Base-by-base conservation (phyloP, 2,888 invertebrate species). In the Orthosia cruda region DNA sequence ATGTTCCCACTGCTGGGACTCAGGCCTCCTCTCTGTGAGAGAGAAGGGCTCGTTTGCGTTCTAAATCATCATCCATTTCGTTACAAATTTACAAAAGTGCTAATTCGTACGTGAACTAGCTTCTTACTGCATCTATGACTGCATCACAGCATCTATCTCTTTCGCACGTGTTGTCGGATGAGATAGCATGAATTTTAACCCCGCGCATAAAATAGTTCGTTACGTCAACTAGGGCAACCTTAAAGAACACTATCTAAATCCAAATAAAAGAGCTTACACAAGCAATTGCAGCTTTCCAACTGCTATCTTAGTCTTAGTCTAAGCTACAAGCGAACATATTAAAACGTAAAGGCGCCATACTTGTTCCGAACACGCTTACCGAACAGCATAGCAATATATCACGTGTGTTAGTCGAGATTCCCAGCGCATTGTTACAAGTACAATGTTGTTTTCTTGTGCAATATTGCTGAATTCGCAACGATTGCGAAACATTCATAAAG, bases 391-490 rank as follows among this genome's bases (percentile, higher is more conserved):
- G 81, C 82, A 87, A 87, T 91, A 89, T 89, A 88, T 89, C 89
- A 89, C 91, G 87, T 76, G 86, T 88, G 90, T 90, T 90, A 87
- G 90, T 89, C 83, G 90, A 91, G 91, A 92, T 93, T 94, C 94
- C 88, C 92, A 94, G 86, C 87, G 93, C 92, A 95, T 94, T 95
- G 95, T 96, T 94, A 88, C 87, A 86, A 89, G 91, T 88, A 95
- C 95, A 95, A 94, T 95, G 95, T 93, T 94, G 94, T 93, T 93
- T 92, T 93, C 93, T 96, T 96, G 94, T 91, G 94, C 94, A 96
- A 96, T 93, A 93, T 91, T 90, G 94, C 94, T 94, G 93, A 94
- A 95, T 95, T 94, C 90, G 93, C 95, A 92, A 87, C 90, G 89
- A 91, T 95, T 95, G 93, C 93, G 91, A 92, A 94, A 95, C 91